These are phyloP conservation scores for Drosophila nikananu DNA, from an alignment of 1,140 invertebrate species.

Conservation along the genomic window DNA sequence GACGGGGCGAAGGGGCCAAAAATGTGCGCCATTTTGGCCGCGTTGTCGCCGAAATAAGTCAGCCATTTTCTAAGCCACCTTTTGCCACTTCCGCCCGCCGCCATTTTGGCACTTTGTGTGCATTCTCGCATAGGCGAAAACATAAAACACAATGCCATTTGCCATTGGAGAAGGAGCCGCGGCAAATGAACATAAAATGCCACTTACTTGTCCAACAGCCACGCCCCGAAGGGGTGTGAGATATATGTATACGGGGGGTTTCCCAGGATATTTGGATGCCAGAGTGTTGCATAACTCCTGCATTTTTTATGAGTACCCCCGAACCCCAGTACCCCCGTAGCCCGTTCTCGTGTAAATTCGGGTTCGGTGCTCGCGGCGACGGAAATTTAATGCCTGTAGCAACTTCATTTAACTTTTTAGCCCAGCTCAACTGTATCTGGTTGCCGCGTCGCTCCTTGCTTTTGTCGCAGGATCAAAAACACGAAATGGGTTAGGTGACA, in stretches of 20 bases:
- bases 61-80: constrained; percentile 47
- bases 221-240: constrained; percentile 28
- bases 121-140: constrained; percentile 58
- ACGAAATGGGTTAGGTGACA: constrained; percentile 60
- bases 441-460: constrained; percentile 31
- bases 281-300: constrained; percentile 55
- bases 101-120: constrained; percentile 20
- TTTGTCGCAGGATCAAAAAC: constrained; percentile 29
- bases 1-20: constrained; percentile 33
- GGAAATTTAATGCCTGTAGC: constrained; percentile 76
- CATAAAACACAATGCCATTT: constrained; percentile 77
- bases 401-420: constrained; percentile 81
- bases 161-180: constrained; percentile 43
- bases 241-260: background rate
- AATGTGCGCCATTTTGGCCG: constrained; percentile 58
- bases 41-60: constrained; percentile 71
- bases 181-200: constrained; percentile 81
- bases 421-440: constrained; percentile 61
- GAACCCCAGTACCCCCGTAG: background rate
- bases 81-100: constrained; percentile 13
- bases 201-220: constrained; percentile 71
- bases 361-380: constrained; percentile 33
- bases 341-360: constrained; percentile 34
- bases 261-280: constrained; percentile 12
- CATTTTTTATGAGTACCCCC: constrained; percentile 47